phyloP scores from a whole-genome alignment of 2,888 invertebrate genomes.

The Zootermopsis nevadensis region DNA sequence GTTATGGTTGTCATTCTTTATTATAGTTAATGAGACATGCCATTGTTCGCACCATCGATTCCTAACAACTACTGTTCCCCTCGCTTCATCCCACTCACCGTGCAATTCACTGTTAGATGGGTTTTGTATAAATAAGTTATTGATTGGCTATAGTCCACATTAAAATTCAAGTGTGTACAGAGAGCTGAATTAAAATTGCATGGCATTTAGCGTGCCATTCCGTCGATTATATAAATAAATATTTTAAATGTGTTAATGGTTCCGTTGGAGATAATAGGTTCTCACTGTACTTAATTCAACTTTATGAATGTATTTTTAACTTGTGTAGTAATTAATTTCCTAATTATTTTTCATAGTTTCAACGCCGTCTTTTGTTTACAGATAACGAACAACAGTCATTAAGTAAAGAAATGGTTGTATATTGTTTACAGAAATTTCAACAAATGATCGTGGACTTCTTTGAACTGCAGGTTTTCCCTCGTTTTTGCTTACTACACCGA shows the following conservation, averaged over 20 bases:
- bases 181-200: not conserved
- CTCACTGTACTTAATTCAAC: not conserved
- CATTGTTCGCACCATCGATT: conserved; percentile 36
- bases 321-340: not conserved
- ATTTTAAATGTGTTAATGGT: not conserved
- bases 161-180: conserved; percentile 28
- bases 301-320: not conserved
- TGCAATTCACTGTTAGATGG: not conserved
- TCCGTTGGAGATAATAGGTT: not conserved
- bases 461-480: too few species aligned
- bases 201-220: not conserved
- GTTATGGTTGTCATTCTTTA: conserved; percentile 46
- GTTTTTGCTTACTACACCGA: too few species aligned
- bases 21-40: conserved; percentile 46
- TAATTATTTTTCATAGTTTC: not conserved
- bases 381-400: too few species aligned
- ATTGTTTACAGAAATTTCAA: too few species aligned
- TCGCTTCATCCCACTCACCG: not conserved
- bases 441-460: too few species aligned
- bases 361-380: too few species aligned
- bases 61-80: not conserved
- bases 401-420: too few species aligned
- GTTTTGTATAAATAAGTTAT: conserved; percentile 22
- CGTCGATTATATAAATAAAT: not conserved
- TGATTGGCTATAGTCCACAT: conserved; percentile 7